Evolutionary conservation across 1,140 invertebrate genomes (phyloP), one percentile per base, ranked within the genome.

Genomic region (Thalassaphorura encarpata): DNA sequence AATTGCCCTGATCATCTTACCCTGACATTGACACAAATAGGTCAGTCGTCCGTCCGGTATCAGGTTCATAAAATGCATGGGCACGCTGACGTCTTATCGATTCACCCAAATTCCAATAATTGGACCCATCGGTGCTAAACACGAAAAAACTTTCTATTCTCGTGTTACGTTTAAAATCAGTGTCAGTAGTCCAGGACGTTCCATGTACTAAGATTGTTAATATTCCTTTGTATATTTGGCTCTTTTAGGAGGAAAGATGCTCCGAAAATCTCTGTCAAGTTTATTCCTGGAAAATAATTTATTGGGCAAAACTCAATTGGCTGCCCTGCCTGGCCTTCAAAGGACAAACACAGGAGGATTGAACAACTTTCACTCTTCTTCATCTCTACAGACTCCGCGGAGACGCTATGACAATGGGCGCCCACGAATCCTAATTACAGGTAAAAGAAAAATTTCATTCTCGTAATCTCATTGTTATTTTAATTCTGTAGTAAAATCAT

Each of bases 381-480:
- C 19, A 18, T 6, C 52, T 45, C 18, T 31, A 36, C 26, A 27
- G 3, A 26, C 39, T 47, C 26, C 13, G 5, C 18, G 33, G 33
- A 3, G 5, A 33, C 26, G 28, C 2, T 52, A 54, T 46, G 43
- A 50, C 13, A 40, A 61, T 15, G 60, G 56, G 27, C 18, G 15
- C 13, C 62, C 62, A 16, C 52, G 62, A 33, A 64, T 64, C 21
- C 45, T 64, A 2, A 64, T 64, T 29, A 64, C 62, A 49, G 62
- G 62, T 60, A 27, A 53, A 26, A 39, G 11, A 29, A 23, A 18
- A 15, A 16, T 15, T 31, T n/a, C 3, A 18, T 15, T 26, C 11
- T 8, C 16, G 15, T 31, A 18, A 28, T n/a, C n/a, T n/a, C n/a
- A n/a, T n/a, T n/a, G n/a, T n/a, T n/a, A n/a, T n/a, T n/a, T n/a